These are phyloP conservation scores for Ecdyonurus torrentis DNA, from an alignment of 2,888 invertebrate species.

Conservation along the genomic window DNA sequence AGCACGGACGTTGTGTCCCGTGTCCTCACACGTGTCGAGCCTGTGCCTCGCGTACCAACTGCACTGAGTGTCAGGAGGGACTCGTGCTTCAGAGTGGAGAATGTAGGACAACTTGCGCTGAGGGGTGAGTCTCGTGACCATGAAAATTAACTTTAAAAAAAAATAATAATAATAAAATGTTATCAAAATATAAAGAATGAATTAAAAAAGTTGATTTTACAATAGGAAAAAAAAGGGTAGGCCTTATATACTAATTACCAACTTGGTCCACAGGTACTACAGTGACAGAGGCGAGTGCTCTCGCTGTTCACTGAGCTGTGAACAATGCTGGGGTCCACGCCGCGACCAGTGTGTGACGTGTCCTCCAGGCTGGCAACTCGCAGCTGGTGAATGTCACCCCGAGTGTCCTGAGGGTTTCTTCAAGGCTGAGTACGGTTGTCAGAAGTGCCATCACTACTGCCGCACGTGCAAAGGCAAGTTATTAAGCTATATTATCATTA, in stretches of 20 bases:
- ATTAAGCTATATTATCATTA: background rate
- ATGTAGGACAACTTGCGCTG: constrained; percentile 63
- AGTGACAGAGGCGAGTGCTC: constrained; percentile 69
- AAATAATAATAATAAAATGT: background rate
- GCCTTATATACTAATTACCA: too few species aligned
- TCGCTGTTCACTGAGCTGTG: constrained; percentile 69
- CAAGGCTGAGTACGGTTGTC: constrained; percentile 64
- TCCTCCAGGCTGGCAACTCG: constrained; percentile 60
- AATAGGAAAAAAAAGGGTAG: constrained; percentile 1
- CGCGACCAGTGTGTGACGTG: constrained; percentile 74
- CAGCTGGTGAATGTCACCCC: constrained; percentile 60
- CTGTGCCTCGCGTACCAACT: constrained; percentile 63
- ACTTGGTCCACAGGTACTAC: constrained; percentile 50
- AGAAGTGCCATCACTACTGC: constrained; percentile 79
- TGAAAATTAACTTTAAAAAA: background rate
- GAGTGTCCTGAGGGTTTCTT: constrained; percentile 79
- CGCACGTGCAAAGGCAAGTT: constrained; percentile 62
- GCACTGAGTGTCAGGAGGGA: constrained; percentile 59
- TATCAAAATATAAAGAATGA: background rate
- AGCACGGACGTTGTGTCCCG: constrained; percentile 54
- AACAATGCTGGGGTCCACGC: constrained; percentile 69
- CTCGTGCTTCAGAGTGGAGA: constrained; percentile 67
- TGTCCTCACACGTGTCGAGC: constrained; percentile 65
- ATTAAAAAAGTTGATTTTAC: background rate
- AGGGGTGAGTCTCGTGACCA: constrained; percentile 30